Base-by-base conservation (phyloP, 2,113 vertebrate species). In the Trogon melanurus region DNA sequence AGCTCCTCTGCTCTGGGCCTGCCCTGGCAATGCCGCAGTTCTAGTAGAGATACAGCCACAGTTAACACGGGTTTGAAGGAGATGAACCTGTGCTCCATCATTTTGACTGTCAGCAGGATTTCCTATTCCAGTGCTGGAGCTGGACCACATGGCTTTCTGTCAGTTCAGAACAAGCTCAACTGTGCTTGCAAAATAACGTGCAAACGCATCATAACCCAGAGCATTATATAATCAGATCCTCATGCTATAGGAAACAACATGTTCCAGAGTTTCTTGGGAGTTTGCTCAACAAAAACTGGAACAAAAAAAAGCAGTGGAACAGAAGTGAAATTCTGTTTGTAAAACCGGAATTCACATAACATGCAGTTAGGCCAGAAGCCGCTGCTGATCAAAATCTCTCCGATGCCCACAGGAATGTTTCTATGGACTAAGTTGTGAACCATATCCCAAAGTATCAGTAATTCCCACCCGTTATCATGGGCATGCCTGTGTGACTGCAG, bases 211-310 rank as follows among this genome's bases (percentile, higher is more conserved):
- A 10, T 66, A 78, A 91, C 30, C 34, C 54, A 79, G 60, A 79
- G 72, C 41, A 50, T 30, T 60, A 78, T 74, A 62, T 93, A 87
- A 96, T 91, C 56, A 93, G 65, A 92, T 78, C 86, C 86, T 95
- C 70, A 72, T 69, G 73, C 44, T 79, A 30, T 23, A 79, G 75
- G 61, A 92, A 81, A 87, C 22, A 41, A 25, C 48, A 44, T 25
- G 18, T 86, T 81, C 79, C 92, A 89, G 44, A 78, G 78, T 36
- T 71, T 93, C 65, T 51, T 66, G 30, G 17, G 45, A 83, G 18
- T 79, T 64, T 67, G 48, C 74, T 56, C 41, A 41, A 41, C 41
- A 41, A 41, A 41, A 41, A 41, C 41, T 41, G 41, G 41, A 41
- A 12, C 41, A 41, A 41, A 41, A 41, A 41, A 41, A 56, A 78